Evolutionary conservation across 2,888 invertebrate genomes (phyloP).

Genomic region (Dryocosmus kuriphilus): DNA sequence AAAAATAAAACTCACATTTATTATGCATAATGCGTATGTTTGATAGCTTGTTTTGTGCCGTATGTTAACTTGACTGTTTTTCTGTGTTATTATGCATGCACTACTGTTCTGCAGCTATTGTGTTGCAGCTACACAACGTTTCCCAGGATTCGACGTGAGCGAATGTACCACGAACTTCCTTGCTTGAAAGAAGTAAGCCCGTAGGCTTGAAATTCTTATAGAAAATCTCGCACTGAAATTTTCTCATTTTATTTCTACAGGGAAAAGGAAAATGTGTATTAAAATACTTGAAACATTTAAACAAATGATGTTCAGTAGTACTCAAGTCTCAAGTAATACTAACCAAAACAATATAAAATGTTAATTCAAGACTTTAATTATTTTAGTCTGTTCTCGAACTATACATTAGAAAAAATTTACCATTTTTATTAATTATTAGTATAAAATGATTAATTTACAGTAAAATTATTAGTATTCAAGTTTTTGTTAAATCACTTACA

Average conservation of each 20-base stretch:
- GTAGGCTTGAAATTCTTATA: conserved; percentile 54
- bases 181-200: conserved; percentile 87
- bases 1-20: conserved; percentile 57
- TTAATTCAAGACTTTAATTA: background rate
- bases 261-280: conserved; percentile 35
- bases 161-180: conserved; percentile 89
- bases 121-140: conserved; percentile 86
- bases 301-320: background rate
- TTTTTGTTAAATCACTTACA: too few species aligned
- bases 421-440: too few species aligned
- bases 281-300: background rate
- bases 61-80: conserved; percentile 28
- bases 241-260: conserved; percentile 2
- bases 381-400: too few species aligned
- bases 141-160: conserved; percentile 87
- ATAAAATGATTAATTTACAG: too few species aligned
- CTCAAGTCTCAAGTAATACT: background rate
- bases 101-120: conserved; percentile 80
- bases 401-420: too few species aligned
- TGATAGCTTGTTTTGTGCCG: conserved; percentile 29
- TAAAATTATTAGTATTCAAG: too few species aligned
- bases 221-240: conserved; percentile 12
- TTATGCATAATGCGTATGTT: conserved; percentile 29
- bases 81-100: conserved; percentile 47
- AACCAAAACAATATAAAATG: conserved; percentile 41